Evolutionary conservation across 2,113 vertebrate species (phyloP).

Genomic region (Australoheros scitulus): DNA sequence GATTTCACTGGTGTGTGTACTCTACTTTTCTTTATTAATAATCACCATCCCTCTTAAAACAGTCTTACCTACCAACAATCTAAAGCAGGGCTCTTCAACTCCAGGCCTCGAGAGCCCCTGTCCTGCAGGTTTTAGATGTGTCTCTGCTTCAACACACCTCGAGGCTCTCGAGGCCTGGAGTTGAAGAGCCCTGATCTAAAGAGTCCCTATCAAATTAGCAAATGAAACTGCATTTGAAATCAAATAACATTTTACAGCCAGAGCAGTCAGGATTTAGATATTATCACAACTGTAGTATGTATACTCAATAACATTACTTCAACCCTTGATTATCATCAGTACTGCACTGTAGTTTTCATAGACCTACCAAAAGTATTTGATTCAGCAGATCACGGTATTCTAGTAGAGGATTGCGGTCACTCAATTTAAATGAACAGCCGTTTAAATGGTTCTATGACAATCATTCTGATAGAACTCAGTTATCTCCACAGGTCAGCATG

Average conservation of each 20-base stretch:
- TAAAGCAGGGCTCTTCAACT: no score
- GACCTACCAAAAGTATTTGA: background rate
- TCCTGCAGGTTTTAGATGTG: no score
- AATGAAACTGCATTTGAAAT: background rate
- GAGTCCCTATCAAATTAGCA: background rate
- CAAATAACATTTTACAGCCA: background rate
- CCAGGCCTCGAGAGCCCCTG: no score
- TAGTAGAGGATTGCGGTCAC: background rate
- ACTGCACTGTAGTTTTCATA: background rate
- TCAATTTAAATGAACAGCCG: background rate
- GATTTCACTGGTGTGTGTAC: no score
- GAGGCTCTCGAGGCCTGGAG: no score
- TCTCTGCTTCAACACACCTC: no score
- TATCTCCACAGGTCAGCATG: no score
- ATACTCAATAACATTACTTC: background rate
- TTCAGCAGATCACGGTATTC: background rate
- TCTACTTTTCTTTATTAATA: background rate
- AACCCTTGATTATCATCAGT: background rate
- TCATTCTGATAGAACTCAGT: background rate
- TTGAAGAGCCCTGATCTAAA: no score
- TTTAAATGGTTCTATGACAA: background rate
- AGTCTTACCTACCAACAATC: background rate
- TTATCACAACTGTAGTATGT: background rate
- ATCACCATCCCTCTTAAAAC: background rate
- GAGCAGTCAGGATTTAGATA: background rate